Evolutionary conservation across 2,797 vertebrate species (phyloP), one percentile per base, ranked within the genome.

Genomic region (Gymnoscopelus braueri): DNA sequence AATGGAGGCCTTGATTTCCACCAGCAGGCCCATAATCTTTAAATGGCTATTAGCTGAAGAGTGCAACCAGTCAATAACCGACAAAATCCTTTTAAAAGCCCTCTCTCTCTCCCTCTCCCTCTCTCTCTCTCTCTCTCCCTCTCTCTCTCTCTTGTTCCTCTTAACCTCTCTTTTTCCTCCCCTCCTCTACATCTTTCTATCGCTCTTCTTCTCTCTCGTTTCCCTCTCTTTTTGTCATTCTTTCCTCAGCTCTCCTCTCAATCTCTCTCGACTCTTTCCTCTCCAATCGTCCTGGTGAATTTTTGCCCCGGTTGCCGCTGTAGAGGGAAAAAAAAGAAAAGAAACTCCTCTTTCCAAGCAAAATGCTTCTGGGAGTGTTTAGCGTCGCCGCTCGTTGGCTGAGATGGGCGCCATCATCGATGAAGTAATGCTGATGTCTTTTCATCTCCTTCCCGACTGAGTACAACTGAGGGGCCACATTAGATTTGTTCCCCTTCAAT

Each of bases 11-110:
- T 94, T 95, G 93, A 95, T 95, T 94, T 94, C 93, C 94, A 95
- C 93, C 94, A 95, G 94, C 94, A 95, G 94, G 92, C 93, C 93
- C 93, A 94, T 95, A 94, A 95, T 95, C 94, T 95, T 95, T 95
- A 95, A 95, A 95, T 95, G 94, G 94, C 94, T 95, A 95, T 95
- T 95, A 95, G 94, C 94, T 94, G 93, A 93, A 93, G 94, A 95
- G 94, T 94, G 94, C 94, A 95, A 95, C 93, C 93, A 95, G 94
- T 95, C 94, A 95, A 95, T 95, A 95, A 94, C 93, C 91, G 92
- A 95, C 94, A 95, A 93, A 94, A 95, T 89, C 94, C 94, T 94
- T 95, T 95, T 94, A 93, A 94, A 92, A 94, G 94, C 93, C 86
- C 86, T 88, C 90, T 93, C 91, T 90, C 94, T 87, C 90, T 90